These are phyloP conservation scores for zebrafish (Danio rerio) DNA, from an alignment of 2,113 vertebrate genomes.

Conservation along the genomic window DNA sequence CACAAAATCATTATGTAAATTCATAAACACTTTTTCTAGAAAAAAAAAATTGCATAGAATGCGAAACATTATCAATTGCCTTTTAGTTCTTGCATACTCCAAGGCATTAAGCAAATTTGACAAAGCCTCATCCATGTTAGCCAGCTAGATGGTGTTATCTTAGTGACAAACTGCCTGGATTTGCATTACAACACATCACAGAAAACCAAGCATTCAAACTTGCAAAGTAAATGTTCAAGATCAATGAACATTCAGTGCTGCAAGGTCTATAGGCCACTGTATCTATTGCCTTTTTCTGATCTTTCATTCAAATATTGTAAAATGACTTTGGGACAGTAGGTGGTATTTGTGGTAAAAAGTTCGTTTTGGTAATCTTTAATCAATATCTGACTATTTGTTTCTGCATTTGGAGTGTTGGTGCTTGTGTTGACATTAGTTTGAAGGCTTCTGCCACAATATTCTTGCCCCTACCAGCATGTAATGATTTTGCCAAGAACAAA, in stretches of 20 bases:
- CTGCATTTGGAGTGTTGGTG: too few species aligned
- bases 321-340: too few species aligned
- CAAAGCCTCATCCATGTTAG: slow-evolving; percentile 11
- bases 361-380: too few species aligned
- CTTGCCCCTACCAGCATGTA: too few species aligned
- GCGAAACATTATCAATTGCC: not conserved
- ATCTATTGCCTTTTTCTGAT: too few species aligned
- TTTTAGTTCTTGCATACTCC: not conserved
- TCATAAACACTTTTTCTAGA: not conserved
- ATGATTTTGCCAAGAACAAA: too few species aligned
- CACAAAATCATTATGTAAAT: not conserved
- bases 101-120: not conserved
- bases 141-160: slow-evolving; percentile 2
- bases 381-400: too few species aligned
- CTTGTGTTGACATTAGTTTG: too few species aligned
- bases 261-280: not conserved
- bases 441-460: too few species aligned
- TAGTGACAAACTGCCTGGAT: not conserved
- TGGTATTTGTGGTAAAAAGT: too few species aligned
- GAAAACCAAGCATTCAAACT: not conserved
- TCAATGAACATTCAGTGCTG: not conserved
- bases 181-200: not conserved
- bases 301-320: too few species aligned
- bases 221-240: not conserved
- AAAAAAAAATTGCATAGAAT: not conserved